A percentile compares a stretch with the other conserved stretches of the same genome.
phyloP scores from a whole-genome alignment of 2,888 invertebrate genomes.

The Micoletzkya japonica region DNA sequence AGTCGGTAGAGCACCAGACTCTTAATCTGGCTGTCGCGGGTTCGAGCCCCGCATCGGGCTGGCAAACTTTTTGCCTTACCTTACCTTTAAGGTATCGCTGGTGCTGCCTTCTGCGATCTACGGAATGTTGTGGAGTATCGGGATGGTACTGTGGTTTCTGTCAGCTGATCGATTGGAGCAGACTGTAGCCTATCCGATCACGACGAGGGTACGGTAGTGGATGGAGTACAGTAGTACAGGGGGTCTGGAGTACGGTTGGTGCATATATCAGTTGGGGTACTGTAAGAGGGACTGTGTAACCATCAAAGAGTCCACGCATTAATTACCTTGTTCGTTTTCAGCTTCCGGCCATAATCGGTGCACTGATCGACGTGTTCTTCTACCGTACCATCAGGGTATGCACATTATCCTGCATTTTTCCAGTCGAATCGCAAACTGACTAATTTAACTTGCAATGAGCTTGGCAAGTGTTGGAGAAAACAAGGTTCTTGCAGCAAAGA shows the following conservation, averaged over 20 bases:
- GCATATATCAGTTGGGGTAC: not conserved
- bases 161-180: slow-evolving; percentile 67
- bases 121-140: slow-evolving; percentile 51
- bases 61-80: slow-evolving; percentile 22
- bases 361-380: slow-evolving; percentile 53
- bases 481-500: too few relatives aligned
- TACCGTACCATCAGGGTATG: slow-evolving; percentile 48
- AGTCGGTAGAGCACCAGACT: slow-evolving; percentile 30
- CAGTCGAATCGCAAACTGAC: too few relatives aligned
- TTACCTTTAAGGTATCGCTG: slow-evolving; percentile 35
- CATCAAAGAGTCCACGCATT: not conserved
- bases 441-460: too few relatives aligned
- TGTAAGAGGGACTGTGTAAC: too few relatives aligned
- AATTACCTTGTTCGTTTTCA: slow-evolving; percentile 15
- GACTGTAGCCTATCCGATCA: slow-evolving; percentile 67
- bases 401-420: not conserved
- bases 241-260: not conserved
- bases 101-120: slow-evolving; percentile 54
- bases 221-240: not conserved
- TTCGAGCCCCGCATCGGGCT: slow-evolving; percentile 32
- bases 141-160: slow-evolving; percentile 66
- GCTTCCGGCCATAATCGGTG: slow-evolving; percentile 58
- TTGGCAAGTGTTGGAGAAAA: too few relatives aligned
- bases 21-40: slow-evolving; percentile 30
- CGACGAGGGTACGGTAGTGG: slow-evolving; percentile 64